Percentiles rank a stretch among this genome's conserved stretches.
Evolutionary conservation across 2,113 vertebrate species (phyloP).

Genomic region (Cardinalis cardinalis): DNA sequence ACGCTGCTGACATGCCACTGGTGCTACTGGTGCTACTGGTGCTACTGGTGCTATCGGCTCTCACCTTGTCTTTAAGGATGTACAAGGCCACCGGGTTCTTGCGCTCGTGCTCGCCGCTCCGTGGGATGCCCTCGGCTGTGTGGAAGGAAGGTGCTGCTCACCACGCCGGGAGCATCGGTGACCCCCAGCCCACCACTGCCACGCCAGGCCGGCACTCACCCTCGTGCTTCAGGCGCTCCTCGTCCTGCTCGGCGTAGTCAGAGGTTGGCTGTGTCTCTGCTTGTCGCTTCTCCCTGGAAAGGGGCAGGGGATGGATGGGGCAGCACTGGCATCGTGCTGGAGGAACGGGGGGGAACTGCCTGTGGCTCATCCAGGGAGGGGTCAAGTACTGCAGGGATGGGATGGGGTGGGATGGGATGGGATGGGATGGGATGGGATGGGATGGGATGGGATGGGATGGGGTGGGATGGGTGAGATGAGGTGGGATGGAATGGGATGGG

Average conservation of each 20-base stretch:
- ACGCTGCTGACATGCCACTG: accelerated
- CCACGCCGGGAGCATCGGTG: accelerated
- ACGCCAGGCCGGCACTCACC: slow-evolving; percentile 56
- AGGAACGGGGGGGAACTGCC: not conserved
- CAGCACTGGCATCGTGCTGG: accelerated
- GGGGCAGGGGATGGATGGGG: not conserved
- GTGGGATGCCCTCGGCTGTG: slow-evolving; percentile 82
- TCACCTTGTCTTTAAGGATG: slow-evolving; percentile 90
- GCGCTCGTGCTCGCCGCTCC: slow-evolving; percentile 81
- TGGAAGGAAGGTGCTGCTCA: not conserved
- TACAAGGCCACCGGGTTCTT: slow-evolving; percentile 90
- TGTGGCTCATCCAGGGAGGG: not conserved
- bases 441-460: not conserved
- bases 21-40: accelerated
- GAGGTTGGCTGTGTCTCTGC: slow-evolving; percentile 75
- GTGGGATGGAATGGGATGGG: too few relatives aligned
- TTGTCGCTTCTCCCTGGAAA: slow-evolving; percentile 83
- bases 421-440: not conserved
- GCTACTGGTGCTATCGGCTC: accelerated
- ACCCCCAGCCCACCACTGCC: accelerated
- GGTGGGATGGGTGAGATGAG: too few relatives aligned
- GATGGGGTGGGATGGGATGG: too few relatives aligned
- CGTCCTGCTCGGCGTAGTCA: slow-evolving; percentile 81
- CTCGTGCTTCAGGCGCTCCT: slow-evolving; percentile 81
- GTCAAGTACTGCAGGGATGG: not conserved